These are phyloP conservation scores for Trichomycterus rosablanca DNA, from an alignment of 2,113 vertebrate species.

Conservation along the genomic window DNA sequence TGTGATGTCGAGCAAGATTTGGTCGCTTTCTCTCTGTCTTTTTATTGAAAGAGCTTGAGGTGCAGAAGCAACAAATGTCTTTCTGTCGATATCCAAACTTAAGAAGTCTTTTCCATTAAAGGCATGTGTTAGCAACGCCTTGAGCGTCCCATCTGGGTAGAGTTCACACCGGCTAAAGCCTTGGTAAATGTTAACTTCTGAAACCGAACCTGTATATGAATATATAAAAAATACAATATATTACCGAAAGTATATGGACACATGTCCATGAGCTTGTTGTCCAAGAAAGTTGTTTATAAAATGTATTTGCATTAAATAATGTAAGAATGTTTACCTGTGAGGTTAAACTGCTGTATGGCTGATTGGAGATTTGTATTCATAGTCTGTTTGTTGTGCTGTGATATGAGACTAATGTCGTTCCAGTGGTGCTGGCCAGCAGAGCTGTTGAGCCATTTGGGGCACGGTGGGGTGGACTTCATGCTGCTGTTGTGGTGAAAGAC, in stretches of 20 bases:
- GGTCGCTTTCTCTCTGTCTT: neutral
- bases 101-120: constrained; percentile 25
- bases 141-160: constrained; percentile 5
- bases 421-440: neutral
- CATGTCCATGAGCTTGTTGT: too few species aligned
- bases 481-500: constrained; percentile 7
- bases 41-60: neutral
- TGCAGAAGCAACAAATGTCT: neutral
- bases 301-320: too few species aligned
- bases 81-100: constrained; percentile 7
- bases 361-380: neutral
- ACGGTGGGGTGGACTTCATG: neutral
- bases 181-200: constrained; percentile 7
- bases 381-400: neutral
- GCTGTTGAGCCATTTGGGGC: constrained; percentile 13
- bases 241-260: too few species aligned
- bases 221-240: neutral
- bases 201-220: neutral
- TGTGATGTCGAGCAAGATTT: neutral
- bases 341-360: constrained; percentile 11
- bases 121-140: neutral
- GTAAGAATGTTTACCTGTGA: constrained; percentile 3
- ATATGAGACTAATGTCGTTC: neutral
- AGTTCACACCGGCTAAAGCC: constrained; percentile 15
- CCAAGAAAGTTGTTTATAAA: too few species aligned